Evolutionary conservation across 2,113 vertebrate species (phyloP).

Genomic region (Opisthocomus hoazin): DNA sequence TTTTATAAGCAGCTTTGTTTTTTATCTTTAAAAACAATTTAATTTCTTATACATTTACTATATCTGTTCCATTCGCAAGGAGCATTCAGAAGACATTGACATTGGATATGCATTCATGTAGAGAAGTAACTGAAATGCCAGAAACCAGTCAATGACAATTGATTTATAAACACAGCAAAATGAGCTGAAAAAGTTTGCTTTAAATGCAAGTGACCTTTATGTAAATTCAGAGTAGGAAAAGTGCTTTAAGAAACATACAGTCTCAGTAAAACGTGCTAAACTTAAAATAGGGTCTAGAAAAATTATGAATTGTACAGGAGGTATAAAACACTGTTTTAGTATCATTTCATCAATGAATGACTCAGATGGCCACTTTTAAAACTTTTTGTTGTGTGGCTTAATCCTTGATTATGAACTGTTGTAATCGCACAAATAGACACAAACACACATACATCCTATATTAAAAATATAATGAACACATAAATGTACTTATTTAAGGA

Average conservation of each 20-base stretch:
- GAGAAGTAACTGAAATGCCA: not conserved
- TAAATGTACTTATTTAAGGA: not conserved
- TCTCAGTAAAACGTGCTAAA: not conserved
- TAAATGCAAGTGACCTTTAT: not conserved
- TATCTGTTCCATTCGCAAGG: not conserved
- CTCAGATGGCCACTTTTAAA: not conserved
- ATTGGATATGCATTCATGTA: not conserved
- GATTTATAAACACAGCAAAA: not conserved
- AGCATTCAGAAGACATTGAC: not conserved
- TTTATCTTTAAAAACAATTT: not conserved
- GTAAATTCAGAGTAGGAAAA: not conserved
- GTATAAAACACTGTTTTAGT: not conserved
- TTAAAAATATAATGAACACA: not conserved
- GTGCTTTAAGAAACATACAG: not conserved
- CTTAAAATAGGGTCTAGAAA: not conserved
- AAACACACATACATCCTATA: not conserved
- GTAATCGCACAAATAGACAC: not conserved
- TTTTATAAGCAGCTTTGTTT: not conserved
- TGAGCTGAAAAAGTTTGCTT: not conserved
- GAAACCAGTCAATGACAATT: not conserved
- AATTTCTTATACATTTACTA: not conserved
- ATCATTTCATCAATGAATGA: not conserved
- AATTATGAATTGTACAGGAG: not conserved
- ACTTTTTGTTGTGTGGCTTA: not conserved
- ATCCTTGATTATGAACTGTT: not conserved